A percentile compares a stretch with the other conserved stretches of the same genome.
Evolutionary conservation across 2,113 vertebrate species (phyloP).

Genomic region (Chascanopsetta lugubris): DNA sequence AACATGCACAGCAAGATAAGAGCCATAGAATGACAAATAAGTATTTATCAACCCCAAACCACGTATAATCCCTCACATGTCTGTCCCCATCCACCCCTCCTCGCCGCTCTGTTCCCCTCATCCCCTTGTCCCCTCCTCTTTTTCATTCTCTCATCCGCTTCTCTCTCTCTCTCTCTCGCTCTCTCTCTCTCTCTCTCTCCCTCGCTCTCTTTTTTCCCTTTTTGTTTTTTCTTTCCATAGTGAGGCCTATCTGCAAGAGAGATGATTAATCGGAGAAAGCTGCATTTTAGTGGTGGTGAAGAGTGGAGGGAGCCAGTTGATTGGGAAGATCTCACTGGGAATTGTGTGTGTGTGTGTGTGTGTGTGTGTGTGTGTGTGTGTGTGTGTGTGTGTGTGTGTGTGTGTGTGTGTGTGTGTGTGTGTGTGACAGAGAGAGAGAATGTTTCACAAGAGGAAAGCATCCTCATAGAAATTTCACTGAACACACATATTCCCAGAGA

Average conservation of each 20-base stretch:
- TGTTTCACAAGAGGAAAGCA: conserved; percentile 42
- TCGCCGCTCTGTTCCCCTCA: conserved; percentile 47
- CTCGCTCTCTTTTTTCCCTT: neutral
- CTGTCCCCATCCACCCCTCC: conserved; percentile 46
- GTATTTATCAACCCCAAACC: conserved; percentile 81
- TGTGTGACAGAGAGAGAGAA: conserved; percentile 10
- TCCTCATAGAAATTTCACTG: conserved; percentile 49
- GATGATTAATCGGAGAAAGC: conserved; percentile 79
- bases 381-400: conserved; percentile 22
- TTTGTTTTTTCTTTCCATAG: conserved; percentile 50
- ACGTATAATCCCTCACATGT: conserved; percentile 79
- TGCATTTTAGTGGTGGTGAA: conserved; percentile 73
- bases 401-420: conserved; percentile 16
- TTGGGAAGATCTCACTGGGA: conserved; percentile 77
- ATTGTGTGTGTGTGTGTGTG: conserved; percentile 54
- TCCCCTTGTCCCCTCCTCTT: conserved; percentile 41
- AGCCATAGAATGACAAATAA: conserved; percentile 77
- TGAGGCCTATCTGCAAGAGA: conserved; percentile 58
- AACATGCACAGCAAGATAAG: conserved; percentile 80
- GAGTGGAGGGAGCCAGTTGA: conserved; percentile 61
- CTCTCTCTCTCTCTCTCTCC: too few relatives aligned
- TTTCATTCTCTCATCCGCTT: conserved; percentile 40
- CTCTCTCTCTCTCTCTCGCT: conserved; percentile 58
- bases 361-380: conserved; percentile 11
- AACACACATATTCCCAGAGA: conserved; percentile 13